Evolutionary conservation across 2,888 invertebrate species (phyloP), one percentile per base, ranked within the genome.

Genomic region (Anorthoa munda): DNA sequence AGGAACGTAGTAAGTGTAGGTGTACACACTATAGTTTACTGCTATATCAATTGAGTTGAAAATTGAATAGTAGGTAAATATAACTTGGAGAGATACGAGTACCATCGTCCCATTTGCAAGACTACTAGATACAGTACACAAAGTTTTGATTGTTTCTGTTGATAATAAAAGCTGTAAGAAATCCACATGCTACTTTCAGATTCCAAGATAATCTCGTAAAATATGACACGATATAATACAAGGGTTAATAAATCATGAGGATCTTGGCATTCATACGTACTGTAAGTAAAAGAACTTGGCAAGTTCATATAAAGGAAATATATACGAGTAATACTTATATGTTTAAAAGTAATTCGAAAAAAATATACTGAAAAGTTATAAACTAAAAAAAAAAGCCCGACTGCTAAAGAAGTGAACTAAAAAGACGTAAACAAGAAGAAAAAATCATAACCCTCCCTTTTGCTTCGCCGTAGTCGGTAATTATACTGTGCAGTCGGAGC

Each of bases 221-320:
- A 79, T 74, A 85, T 73, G 46, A 70, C 56, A 69, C 65, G 53
- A 76, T 68, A 73, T 74, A 72, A 85, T 72, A 74, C 80, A 66
- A 67, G 75, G 63, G 78, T 75, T 75, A 85, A 87, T 83, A 83
- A 85, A 85, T 83, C 75, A 72, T 55, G n/a, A 70, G 53, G 60
- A 61, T 72, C 60, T 87, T 85, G 85, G 76, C 80, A 77, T 66
- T 83, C 75, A 72, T 71, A 70, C 17, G 67, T 58, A 73, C 11
- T 17, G n/a, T 67, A 74, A 79, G 77, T 73, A 75, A 80, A 85
- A 85, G 79, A 72, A 69, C 71, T 87, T 85, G 86, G 86, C 87
- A 78, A 61, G 53, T 74, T 77, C 65, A 74, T 65, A 66, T 75
- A 72, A 58, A 79, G 56, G 66, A n/a, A n/a, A n/a, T n/a, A n/a